Evolutionary conservation across 2,888 invertebrate genomes (phyloP).

Genomic region (Pheosia gnoma): DNA sequence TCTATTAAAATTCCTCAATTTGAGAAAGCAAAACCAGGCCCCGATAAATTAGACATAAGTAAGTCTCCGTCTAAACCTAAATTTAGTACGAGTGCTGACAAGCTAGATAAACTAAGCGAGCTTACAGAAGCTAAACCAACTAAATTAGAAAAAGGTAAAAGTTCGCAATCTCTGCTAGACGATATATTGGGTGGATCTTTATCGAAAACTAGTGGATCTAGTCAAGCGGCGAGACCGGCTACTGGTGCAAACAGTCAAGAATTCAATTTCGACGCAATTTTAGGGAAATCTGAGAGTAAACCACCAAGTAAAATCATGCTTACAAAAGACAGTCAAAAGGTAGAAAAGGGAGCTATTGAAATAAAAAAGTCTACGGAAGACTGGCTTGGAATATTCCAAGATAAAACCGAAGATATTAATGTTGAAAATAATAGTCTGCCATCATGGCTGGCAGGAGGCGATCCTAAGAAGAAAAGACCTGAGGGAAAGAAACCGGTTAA

Average conservation of each 20-base stretch:
- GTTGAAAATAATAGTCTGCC: constrained; percentile 65
- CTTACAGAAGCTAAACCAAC: constrained; percentile 45
- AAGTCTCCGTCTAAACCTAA: constrained; percentile 65
- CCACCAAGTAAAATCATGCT: constrained; percentile 44
- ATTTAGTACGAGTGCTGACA: constrained; percentile 55
- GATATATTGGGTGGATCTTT: constrained; percentile 82
- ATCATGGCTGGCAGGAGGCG: constrained; percentile 65
- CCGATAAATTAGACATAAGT: constrained; percentile 36
- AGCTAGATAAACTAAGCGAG: constrained; percentile 63
- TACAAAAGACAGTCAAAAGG: constrained; percentile 48
- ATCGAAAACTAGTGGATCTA: constrained; percentile 49
- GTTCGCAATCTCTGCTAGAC: constrained; percentile 76
- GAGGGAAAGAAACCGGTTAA: constrained; percentile 42
- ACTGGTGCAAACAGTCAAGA: constrained; percentile 63
- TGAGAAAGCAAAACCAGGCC: constrained; percentile 40
- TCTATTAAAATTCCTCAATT: constrained; percentile 52
- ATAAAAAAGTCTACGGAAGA: constrained; percentile 65
- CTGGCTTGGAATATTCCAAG: constrained; percentile 78
- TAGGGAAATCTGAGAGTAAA: constrained; percentile 50
- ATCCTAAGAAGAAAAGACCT: constrained; percentile 59
- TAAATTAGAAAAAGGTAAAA: constrained; percentile 68
- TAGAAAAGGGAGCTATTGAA: constrained; percentile 45
- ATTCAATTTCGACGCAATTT: constrained; percentile 65
- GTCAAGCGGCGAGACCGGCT: constrained; percentile 45
- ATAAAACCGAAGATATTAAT: constrained; percentile 55